phyloP scores from a whole-genome alignment of 23 tunicate genomes.

The Halocynthia roretzi region DNA sequence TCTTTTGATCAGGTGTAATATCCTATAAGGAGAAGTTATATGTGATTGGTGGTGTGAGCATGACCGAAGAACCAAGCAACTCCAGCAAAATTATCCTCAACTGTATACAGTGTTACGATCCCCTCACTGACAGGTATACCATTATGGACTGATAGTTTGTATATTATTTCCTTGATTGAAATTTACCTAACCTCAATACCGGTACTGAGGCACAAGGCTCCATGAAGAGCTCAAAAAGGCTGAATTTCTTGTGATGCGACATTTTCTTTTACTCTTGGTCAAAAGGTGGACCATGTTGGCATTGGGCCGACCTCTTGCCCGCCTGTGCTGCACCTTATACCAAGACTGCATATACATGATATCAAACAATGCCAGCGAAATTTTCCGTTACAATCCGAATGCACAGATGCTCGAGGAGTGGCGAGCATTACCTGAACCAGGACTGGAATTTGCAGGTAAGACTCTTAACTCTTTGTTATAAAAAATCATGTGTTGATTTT shows the following conservation, averaged over 20 bases:
- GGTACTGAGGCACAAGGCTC: neutral
- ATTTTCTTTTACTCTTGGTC: slow-evolving; percentile 4
- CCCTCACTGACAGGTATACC: slow-evolving; percentile 52
- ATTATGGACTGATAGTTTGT: neutral
- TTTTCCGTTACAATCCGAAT: slow-evolving; percentile 80
- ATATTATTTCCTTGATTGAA: neutral
- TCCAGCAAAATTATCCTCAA: slow-evolving; percentile 80
- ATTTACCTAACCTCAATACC: neutral
- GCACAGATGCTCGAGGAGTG: slow-evolving; percentile 66
- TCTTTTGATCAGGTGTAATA: slow-evolving; percentile 36
- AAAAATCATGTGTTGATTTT: neutral
- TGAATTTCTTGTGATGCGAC: neutral
- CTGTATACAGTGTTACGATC: slow-evolving; percentile 79
- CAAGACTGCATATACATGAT: slow-evolving; percentile 86
- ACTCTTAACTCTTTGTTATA: neutral
- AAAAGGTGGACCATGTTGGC: slow-evolving; percentile 68
- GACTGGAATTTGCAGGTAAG: slow-evolving; percentile 91
- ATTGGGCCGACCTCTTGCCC: slow-evolving; percentile 83
- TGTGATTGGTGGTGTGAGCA: slow-evolving; percentile 95
- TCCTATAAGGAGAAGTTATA: slow-evolving; percentile 81
- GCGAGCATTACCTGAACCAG: slow-evolving; percentile 54
- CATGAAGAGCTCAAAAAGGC: neutral
- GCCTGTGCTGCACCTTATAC: slow-evolving; percentile 80
- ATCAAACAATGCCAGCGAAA: slow-evolving; percentile 71
- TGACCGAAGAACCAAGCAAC: slow-evolving; percentile 70